These are phyloP conservation scores for Macaria liturata DNA, from an alignment of 2,888 invertebrate genomes.

Conservation along the genomic window DNA sequence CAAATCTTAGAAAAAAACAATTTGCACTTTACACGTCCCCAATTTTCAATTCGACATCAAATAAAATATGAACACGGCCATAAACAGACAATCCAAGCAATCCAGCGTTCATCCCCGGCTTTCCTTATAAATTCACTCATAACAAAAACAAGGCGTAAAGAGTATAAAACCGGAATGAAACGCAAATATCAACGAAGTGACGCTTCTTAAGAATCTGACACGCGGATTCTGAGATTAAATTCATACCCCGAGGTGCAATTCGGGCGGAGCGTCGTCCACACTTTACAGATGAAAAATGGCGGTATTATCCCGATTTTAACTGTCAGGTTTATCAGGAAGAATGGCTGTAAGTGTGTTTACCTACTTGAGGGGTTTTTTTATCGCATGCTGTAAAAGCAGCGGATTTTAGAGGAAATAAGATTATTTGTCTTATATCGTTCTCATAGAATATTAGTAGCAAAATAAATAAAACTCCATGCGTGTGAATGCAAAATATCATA, in stretches of 20 bases:
- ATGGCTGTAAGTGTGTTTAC: slow-evolving; percentile 36
- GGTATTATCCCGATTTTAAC: slow-evolving; percentile 73
- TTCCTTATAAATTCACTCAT: slow-evolving; percentile 38
- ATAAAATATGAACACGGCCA: slow-evolving; percentile 26
- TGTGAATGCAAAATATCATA: too few relatives aligned
- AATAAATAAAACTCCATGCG: too few relatives aligned
- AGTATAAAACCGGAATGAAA: slow-evolving; percentile 37
- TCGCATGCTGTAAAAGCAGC: not conserved
- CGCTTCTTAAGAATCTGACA: slow-evolving; percentile 73
- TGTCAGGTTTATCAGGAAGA: slow-evolving; percentile 63
- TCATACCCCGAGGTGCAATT: slow-evolving; percentile 78
- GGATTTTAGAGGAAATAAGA: too few relatives aligned
- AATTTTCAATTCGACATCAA: slow-evolving; percentile 22
- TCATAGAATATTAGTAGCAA: too few relatives aligned
- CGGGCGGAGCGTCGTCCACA: slow-evolving; percentile 71
- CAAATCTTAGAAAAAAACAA: too few relatives aligned
- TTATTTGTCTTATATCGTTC: too few relatives aligned
- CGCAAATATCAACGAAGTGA: slow-evolving; percentile 57
- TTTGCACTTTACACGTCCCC: slow-evolving; percentile 1
- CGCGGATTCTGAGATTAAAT: slow-evolving; percentile 78
- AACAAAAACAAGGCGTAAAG: slow-evolving; percentile 50
- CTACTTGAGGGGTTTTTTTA: not conserved
- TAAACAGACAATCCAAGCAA: slow-evolving; percentile 27
- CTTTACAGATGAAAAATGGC: slow-evolving; percentile 73
- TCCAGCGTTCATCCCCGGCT: slow-evolving; percentile 27